phyloP scores from a whole-genome alignment of 2,797 vertebrate genomes.

The Sebastes matsubarae region DNA sequence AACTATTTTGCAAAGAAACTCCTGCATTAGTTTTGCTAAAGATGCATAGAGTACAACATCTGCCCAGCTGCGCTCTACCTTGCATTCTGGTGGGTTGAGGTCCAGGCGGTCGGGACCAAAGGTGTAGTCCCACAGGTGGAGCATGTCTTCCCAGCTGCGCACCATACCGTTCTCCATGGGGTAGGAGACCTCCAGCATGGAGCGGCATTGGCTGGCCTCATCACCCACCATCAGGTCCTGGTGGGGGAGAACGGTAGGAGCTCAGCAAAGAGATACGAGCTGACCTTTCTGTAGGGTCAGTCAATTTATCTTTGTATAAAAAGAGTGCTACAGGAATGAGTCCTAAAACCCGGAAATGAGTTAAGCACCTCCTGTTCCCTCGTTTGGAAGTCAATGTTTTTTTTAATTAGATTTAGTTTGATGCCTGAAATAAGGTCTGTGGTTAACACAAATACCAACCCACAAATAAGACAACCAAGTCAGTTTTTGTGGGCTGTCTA shows the following conservation, averaged over 20 bases:
- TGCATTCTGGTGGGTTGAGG: conserved; percentile 80
- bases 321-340: background rate
- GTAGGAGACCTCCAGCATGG: conserved; percentile 86
- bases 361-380: too few relatives aligned
- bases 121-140: conserved; percentile 87
- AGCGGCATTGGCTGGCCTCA: conserved; percentile 86
- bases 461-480: too few relatives aligned
- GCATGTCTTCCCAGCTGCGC: conserved; percentile 87
- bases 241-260: background rate
- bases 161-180: conserved; percentile 90
- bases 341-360: too few relatives aligned
- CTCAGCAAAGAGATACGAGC: background rate
- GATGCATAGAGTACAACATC: background rate
- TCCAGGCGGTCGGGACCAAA: conserved; percentile 82
- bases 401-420: too few relatives aligned
- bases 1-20: background rate
- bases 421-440: too few relatives aligned
- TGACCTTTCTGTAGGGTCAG: background rate
- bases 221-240: conserved; percentile 89
- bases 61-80: conserved; percentile 55
- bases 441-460: too few relatives aligned
- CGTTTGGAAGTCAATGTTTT: too few relatives aligned
- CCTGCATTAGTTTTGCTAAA: background rate
- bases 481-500: too few relatives aligned
- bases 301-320: background rate